Evolutionary conservation across 2,113 vertebrate genomes (phyloP), one percentile per base, ranked within the genome.

Genomic region (Crotalus helleri): DNA sequence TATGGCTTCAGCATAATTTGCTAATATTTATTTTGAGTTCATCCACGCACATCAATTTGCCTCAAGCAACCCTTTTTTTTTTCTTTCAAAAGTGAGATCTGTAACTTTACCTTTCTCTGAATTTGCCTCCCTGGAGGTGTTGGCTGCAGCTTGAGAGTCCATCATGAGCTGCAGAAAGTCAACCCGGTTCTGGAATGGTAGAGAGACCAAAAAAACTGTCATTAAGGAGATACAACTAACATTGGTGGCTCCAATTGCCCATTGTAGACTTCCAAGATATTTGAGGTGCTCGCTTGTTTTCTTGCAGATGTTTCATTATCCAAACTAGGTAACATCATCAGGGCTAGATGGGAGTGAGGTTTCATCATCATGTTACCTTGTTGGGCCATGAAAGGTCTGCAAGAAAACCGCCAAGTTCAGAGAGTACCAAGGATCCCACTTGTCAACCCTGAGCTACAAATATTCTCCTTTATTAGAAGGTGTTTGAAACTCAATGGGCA

Each of bases 121-220:
- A 33, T 13, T 13, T 2, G 58, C 29, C 55, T 85, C 90, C 8
- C 85, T 92, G 13, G 90, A 94, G 46, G 89, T 86, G 44, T 96
- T 96, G 10, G 54, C 74, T 3, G 96, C 93, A 85, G 91, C 96
- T 92, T 98, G 98, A 0, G 98, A 98, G 91, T 98, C 98, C 24
- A 98, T 94, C 98, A 98, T 98, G 81, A 98, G 95, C 86, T 98
- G 98, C 49, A 99, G 95, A 93, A 98, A 98, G 95, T 99, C 98
- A 92, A 98, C 97, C 1, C 97, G 96, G 87, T 88, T 93, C 98
- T 98, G 94, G 54, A 94, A 89, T 92, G 9, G 93, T 58, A 94
- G 3, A 89, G 61, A 81, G 29, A 92, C 44, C 57, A 0, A 59
- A 3, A 3, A 51, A n/a, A 39, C 3, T 23, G 26, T 17, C 1